phyloP scores from a whole-genome alignment of 1,140 invertebrate species.

The Atopsyche davidsoni region DNA sequence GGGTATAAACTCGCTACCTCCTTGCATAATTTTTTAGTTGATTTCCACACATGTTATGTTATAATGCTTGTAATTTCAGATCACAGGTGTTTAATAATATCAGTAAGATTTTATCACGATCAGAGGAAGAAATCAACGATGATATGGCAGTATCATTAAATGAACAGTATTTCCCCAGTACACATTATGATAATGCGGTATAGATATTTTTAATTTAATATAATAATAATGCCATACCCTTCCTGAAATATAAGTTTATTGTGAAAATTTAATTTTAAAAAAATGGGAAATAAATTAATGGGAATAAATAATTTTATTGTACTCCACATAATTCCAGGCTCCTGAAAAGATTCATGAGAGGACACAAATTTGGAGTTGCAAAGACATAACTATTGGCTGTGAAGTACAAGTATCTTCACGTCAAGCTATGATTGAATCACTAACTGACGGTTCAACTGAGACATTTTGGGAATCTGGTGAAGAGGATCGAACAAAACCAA shows the following conservation, averaged over 20 bases:
- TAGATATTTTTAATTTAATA: no score
- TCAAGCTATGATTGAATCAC: conserved; percentile 85
- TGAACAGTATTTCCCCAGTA: neutral
- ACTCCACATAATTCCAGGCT: no score
- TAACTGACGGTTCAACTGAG: conserved; percentile 92
- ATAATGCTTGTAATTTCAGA: conserved; percentile 37
- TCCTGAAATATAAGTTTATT: no score
- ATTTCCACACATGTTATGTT: no score
- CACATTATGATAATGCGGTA: neutral
- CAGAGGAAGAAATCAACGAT: conserved; percentile 67
- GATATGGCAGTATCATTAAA: conserved; percentile 42
- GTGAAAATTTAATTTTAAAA: no score
- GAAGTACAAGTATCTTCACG: conserved; percentile 88
- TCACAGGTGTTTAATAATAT: conserved; percentile 95
- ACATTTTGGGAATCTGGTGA: conserved; percentile 99
- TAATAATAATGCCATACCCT: no score
- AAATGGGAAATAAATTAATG: no score
- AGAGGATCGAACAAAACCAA: conserved; percentile 88
- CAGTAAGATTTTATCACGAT: conserved; percentile 89
- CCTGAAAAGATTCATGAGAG: no score
- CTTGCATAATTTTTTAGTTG: no score
- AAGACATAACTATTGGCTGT: conserved; percentile 59
- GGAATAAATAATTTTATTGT: no score
- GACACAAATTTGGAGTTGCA: conserved; percentile 32
- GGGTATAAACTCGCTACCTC: no score